Percentiles rank a stretch among this genome's conserved stretches.
phyloP scores from a whole-genome alignment of 2,797 vertebrate genomes.

The Premnoplex brunnescens region DNA sequence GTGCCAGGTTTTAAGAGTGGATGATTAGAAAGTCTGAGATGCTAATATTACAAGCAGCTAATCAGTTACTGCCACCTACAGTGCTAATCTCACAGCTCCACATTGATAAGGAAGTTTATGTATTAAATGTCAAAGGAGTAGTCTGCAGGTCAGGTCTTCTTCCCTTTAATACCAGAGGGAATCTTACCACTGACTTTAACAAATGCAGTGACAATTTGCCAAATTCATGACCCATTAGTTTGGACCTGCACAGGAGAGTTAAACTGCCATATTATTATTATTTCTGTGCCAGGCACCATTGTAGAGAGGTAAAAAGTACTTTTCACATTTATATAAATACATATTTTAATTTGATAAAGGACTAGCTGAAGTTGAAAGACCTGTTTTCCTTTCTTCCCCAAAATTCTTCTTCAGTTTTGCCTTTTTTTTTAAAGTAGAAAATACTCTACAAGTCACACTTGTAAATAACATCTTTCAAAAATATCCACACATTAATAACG shows the following conservation, averaged over 20 bases:
- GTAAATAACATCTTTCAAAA: background rate
- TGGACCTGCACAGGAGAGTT: background rate
- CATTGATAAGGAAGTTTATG: background rate
- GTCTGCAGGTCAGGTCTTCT: background rate
- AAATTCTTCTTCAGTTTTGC: background rate
- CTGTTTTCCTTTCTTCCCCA: fast-evolving
- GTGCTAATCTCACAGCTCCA: background rate
- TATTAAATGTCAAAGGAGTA: background rate
- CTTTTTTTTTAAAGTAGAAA: background rate
- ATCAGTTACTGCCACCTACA: slow-evolving; percentile 42
- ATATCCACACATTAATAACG: background rate
- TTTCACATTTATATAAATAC: background rate
- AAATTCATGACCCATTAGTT: background rate
- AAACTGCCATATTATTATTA: background rate
- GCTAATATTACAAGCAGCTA: background rate
- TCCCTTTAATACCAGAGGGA: background rate
- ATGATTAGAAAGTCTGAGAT: background rate
- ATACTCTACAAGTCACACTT: background rate
- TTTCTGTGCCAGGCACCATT: background rate
- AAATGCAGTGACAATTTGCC: background rate
- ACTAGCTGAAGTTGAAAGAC: background rate
- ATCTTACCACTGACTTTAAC: background rate
- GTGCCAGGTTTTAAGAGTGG: background rate
- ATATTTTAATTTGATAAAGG: background rate
- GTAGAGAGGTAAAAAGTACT: background rate